phyloP scores from a whole-genome alignment of 1,140 invertebrate species.

The Lepidurus arcticus region DNA sequence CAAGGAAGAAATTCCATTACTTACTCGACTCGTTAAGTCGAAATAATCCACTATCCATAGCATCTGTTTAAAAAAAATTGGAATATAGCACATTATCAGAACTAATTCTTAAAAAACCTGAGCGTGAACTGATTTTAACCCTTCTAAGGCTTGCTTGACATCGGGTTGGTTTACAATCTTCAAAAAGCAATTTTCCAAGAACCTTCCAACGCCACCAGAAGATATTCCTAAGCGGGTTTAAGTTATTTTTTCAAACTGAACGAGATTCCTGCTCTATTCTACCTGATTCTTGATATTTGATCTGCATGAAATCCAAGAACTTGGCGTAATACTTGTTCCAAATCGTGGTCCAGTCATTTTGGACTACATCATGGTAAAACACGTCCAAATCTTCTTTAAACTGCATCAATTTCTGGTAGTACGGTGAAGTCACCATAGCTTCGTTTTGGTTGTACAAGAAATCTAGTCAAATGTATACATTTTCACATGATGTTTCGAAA shows the following conservation, averaged over 20 bases:
- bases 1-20: not conserved
- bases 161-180: not conserved
- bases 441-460: slow-evolving; percentile 71
- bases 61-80: not conserved
- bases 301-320: not conserved
- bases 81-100: not conserved
- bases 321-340: not conserved
- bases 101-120: not conserved
- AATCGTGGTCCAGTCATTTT: slow-evolving; percentile 63
- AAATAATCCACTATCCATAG: not conserved
- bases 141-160: not conserved
- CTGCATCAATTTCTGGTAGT: slow-evolving; percentile 67
- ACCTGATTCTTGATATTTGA: slow-evolving; percentile 15
- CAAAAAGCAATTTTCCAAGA: not conserved
- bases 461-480: slow-evolving; percentile 48
- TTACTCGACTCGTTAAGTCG: not conserved
- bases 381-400: slow-evolving; percentile 71
- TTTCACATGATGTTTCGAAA: not conserved
- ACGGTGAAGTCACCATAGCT: slow-evolving; percentile 69
- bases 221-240: not conserved
- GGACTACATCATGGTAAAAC: slow-evolving; percentile 66
- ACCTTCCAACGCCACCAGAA: not conserved
- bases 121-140: not conserved
- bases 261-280: not conserved
- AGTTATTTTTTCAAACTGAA: not conserved